Conservation (phyloP, 2,113 vertebrate genomes). For the Anarrhichthys ocellatus region DNA sequence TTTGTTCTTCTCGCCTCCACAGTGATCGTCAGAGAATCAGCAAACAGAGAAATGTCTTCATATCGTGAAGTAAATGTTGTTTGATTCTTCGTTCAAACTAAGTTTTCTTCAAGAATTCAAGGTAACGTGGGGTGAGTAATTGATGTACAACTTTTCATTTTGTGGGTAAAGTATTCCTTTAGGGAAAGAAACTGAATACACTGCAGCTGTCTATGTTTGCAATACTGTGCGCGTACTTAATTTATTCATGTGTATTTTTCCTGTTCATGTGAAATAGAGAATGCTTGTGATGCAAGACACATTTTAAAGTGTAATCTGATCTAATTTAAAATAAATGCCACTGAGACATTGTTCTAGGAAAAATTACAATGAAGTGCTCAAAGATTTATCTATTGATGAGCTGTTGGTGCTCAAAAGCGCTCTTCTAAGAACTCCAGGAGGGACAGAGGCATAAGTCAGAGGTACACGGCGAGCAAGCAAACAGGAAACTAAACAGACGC, state of each 20-base stretch:
- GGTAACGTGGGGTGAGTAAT: neutral
- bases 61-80: neutral
- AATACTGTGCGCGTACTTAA: neutral
- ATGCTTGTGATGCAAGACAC: neutral
- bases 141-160: neutral
- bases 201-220: neutral
- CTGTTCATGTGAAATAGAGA: neutral
- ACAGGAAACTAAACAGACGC: constrained; percentile 78
- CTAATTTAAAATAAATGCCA: neutral
- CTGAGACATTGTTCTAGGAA: neutral
- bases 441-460: constrained; percentile 36
- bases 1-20: too few species aligned
- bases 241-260: neutral
- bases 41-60: neutral
- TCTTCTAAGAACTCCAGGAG: constrained; percentile 8
- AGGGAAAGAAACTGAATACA: neutral
- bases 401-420: neutral
- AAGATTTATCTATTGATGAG: neutral
- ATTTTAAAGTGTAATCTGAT: neutral
- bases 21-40: too few species aligned
- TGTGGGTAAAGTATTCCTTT: neutral
- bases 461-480: constrained; percentile 48
- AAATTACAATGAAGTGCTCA: neutral
- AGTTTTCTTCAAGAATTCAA: neutral
- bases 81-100: neutral